A percentile compares a stretch with the other conserved stretches of the same genome.
phyloP scores from a whole-genome alignment of 2,888 invertebrate genomes.

The Amphimallon solstitiale region DNA sequence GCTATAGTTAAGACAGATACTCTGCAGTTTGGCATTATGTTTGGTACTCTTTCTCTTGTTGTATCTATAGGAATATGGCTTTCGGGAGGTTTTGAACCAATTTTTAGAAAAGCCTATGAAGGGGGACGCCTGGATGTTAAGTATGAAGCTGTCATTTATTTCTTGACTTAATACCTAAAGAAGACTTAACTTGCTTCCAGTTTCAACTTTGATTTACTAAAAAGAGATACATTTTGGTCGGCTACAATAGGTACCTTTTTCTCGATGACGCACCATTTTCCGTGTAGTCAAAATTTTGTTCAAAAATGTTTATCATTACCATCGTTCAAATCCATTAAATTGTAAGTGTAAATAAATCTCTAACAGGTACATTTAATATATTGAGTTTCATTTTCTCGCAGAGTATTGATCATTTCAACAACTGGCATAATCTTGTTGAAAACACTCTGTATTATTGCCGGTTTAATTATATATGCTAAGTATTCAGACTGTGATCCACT shows the following conservation, averaged over 20 bases:
- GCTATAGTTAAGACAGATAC: conserved; percentile 75
- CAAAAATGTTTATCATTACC: conserved; percentile 72
- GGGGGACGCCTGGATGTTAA: conserved; percentile 70
- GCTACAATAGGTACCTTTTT: conserved; percentile 68
- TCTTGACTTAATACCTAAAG: too few relatives aligned
- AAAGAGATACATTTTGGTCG: conserved; percentile 71
- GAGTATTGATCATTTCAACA: conserved; percentile 32
- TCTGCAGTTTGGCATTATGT: conserved; percentile 69
- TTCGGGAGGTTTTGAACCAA: conserved; percentile 50
- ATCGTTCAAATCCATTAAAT: conserved; percentile 57
- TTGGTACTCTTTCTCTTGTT: conserved; percentile 67
- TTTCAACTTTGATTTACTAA: conserved; percentile 69
- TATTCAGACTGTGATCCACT: conserved; percentile 75
- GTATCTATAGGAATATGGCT: conserved; percentile 66
- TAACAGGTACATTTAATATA: too few relatives aligned
- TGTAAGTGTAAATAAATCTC: too few relatives aligned
- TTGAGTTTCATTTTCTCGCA: conserved; percentile 17
- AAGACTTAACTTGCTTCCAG: too few relatives aligned
- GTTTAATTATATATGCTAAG: conserved; percentile 71
- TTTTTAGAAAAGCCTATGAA: conserved; percentile 67
- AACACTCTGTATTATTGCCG: conserved; percentile 68
- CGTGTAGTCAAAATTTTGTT: conserved; percentile 68
- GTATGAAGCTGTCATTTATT: too few relatives aligned
- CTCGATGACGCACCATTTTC: conserved; percentile 66
- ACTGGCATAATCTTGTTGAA: conserved; percentile 68